phyloP scores from a whole-genome alignment of 1,140 invertebrate genomes.

The Wasmannia auropunctata region DNA sequence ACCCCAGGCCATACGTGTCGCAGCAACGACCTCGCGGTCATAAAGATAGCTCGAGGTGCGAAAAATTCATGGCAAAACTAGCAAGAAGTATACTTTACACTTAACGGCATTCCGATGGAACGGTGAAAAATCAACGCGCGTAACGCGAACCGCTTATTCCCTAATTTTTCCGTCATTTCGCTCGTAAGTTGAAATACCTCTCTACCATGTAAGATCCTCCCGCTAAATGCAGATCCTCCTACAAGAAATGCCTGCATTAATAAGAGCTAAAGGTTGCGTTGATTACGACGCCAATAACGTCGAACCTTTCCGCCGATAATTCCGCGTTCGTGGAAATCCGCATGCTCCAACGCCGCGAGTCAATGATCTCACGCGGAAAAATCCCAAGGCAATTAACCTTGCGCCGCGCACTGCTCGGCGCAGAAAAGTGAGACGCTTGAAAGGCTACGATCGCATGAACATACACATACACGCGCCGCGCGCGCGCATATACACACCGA shows the following conservation, averaged over 20 bases:
- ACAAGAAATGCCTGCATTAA: slow-evolving; percentile 7
- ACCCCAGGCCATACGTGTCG: background rate
- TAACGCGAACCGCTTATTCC: background rate
- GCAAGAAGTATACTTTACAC: background rate
- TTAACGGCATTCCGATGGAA: background rate
- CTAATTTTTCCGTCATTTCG: background rate
- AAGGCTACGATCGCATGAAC: background rate
- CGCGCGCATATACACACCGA: background rate
- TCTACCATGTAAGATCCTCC: background rate
- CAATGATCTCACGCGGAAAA: slow-evolving; percentile 46
- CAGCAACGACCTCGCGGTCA: background rate
- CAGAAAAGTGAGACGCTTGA: slow-evolving; percentile 44
- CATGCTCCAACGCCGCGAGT: slow-evolving; percentile 14
- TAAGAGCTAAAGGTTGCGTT: background rate
- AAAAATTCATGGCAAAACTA: slow-evolving; percentile 2
- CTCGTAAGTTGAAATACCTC: background rate
- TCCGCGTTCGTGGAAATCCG: slow-evolving; percentile 43
- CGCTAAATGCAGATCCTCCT: background rate
- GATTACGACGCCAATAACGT: slow-evolving; percentile 35
- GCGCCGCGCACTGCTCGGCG: slow-evolving; percentile 4
- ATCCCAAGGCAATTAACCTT: slow-evolving; percentile 50
- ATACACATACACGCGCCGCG: background rate
- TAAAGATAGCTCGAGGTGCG: background rate
- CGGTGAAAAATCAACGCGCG: background rate
- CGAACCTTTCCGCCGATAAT: slow-evolving; percentile 35